A percentile compares a stretch with the other conserved stretches of the same genome.
Conservation (phyloP, 1,140 invertebrate species). For the Armadillidium nasatum region DNA sequence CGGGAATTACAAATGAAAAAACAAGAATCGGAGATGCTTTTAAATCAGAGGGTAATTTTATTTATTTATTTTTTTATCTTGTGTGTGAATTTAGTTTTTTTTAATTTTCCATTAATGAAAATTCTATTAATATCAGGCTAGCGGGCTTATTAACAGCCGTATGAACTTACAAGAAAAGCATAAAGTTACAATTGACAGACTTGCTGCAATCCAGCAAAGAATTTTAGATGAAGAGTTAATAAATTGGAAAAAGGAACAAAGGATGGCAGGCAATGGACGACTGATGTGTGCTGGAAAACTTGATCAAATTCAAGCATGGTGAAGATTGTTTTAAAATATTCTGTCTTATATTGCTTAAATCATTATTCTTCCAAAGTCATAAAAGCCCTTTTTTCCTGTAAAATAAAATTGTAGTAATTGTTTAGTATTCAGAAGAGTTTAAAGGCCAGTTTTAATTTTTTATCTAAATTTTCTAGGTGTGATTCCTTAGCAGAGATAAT, state of each 20-base stretch:
- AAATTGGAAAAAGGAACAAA: conserved; percentile 77
- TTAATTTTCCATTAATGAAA: too few species aligned
- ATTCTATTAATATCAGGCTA: conserved; percentile 50
- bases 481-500: conserved; percentile 83
- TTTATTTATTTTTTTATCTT: too few species aligned
- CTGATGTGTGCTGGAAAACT: conserved; percentile 68
- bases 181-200: conserved; percentile 64
- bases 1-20: not conserved
- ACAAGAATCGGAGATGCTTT: not conserved
- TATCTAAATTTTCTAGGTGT: conserved; percentile 57
- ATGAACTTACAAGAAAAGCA: conserved; percentile 68
- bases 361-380: too few species aligned
- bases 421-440: too few species aligned
- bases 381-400: too few species aligned
- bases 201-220: conserved; percentile 68
- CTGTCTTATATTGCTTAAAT: not conserved
- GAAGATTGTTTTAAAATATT: conserved; percentile 35
- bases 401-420: too few species aligned
- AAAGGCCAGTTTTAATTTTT: too few species aligned
- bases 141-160: conserved; percentile 61
- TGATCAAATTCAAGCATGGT: conserved; percentile 87
- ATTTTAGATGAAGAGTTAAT: conserved; percentile 87
- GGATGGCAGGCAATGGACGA: conserved; percentile 84
- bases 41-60: not conserved
- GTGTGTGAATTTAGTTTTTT: too few species aligned